Evolutionary conservation across 2,113 vertebrate species (phyloP), one percentile per base, ranked within the genome.

Genomic region (Centropristis striata): DNA sequence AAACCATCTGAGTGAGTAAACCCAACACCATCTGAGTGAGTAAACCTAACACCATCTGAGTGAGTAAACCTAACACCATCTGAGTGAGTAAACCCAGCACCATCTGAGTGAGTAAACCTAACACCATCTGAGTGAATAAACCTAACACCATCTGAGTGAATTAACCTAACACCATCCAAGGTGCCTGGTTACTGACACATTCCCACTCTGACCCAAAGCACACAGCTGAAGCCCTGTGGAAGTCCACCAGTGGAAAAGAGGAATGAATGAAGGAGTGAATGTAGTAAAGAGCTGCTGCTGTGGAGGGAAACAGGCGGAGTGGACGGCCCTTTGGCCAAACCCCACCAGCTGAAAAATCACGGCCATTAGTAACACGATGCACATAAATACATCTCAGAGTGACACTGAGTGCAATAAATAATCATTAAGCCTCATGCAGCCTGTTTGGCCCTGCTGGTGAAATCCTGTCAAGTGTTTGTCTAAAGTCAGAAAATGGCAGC

Each of bases 341-440:
- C 81, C 57, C 60, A 32, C 60, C 88, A 92, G 85, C 88, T 92
- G 83, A 89, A 88, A 78, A 85, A 92, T 83, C 81, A 75, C 60
- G 81, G 61, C 55, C 63, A 61, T 71, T 58, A 74, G 89, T 81
- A 88, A 91, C 84, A 68, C 10, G 65, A 90, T 81, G 78, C 81
- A 67, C 66, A 90, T 90, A 83, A 89, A 91, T 65, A 88, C 71
- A 60, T 75, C 75, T 87, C 70, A 44, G n/a, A 59, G 68, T 68
- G 67, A 86, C 53, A 39, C 37, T 5, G 71, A 4, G 42, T 11
- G 73, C 66, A 86, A 88, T 90, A 93, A 93, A 92, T 92, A 90
- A 88, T 50, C 72, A 83, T 84, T 59, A 79, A 63, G 49, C 1
- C 53, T 2, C 39, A 55, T 60, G 66, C 64, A 53, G 75, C 60